Percentiles rank a stretch among this genome's conserved stretches.
phyloP scores from a whole-genome alignment of 2,113 vertebrate genomes.

The Psittacula cyanocephala region DNA sequence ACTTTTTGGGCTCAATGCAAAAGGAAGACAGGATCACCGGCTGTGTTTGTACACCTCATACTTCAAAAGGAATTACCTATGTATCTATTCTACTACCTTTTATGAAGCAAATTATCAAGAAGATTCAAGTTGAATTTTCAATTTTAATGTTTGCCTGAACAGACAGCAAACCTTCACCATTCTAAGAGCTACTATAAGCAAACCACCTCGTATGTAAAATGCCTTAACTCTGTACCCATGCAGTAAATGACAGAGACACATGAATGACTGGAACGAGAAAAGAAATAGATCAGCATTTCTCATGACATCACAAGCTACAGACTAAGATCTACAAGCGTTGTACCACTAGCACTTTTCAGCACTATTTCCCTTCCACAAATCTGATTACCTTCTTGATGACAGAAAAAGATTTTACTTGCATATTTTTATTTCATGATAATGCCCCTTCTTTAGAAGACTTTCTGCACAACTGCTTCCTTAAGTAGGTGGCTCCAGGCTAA shows the following conservation, averaged over 20 bases:
- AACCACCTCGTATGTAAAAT: background rate
- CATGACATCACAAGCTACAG: background rate
- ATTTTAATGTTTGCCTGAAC: background rate
- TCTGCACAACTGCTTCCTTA: background rate
- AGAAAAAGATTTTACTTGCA: background rate
- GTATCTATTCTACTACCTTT: too few relatives aligned
- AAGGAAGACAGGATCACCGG: background rate
- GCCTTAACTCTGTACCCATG: background rate
- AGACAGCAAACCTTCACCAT: background rate
- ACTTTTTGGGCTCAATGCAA: background rate
- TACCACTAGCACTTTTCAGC: background rate
- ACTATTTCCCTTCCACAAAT: background rate
- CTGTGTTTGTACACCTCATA: background rate
- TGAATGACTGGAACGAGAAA: background rate
- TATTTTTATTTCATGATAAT: background rate
- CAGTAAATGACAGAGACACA: background rate
- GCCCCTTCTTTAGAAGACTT: background rate
- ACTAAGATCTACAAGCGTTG: background rate
- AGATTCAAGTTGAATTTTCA: background rate
- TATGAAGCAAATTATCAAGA: background rate
- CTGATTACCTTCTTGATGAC: accelerated
- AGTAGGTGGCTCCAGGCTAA: background rate
- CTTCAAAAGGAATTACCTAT: background rate
- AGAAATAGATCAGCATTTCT: background rate
- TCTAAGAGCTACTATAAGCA: background rate